Percentiles rank a stretch among this genome's conserved stretches.
These are phyloP conservation scores for Anagrus nilaparvatae DNA, from an alignment of 1,140 invertebrate genomes.

Conservation along the genomic window DNA sequence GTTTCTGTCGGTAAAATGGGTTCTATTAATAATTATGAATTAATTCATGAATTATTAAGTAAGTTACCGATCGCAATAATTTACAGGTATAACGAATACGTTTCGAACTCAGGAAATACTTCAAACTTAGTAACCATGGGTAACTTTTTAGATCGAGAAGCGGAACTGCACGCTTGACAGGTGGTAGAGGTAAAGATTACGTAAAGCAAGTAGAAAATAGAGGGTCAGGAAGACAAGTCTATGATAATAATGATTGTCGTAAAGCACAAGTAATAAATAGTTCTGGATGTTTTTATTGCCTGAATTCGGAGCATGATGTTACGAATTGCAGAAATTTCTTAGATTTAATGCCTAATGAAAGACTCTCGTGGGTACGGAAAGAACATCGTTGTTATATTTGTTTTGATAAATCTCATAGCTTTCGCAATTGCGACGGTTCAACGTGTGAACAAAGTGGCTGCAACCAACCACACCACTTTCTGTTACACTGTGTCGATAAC, in stretches of 20 bases:
- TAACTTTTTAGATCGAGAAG: constrained; percentile 5
- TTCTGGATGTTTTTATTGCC: no score
- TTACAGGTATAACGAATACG: neutral
- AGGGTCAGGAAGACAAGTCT: no score
- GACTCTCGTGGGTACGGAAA: no score
- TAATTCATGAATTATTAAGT: neutral
- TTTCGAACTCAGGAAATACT: neutral
- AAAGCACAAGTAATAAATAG: no score
- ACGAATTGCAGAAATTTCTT: no score
- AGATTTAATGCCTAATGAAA: no score
- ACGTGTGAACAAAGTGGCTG: neutral
- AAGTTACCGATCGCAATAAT: neutral
- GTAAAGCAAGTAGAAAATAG: neutral
- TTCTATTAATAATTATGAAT: neutral
- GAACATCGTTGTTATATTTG: no score
- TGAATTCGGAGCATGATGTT: no score
- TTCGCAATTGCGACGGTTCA: no score
- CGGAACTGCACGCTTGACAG: neutral
- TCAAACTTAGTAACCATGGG: constrained; percentile 3
- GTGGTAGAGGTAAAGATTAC: neutral
- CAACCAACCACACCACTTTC: neutral
- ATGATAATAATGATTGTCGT: no score
- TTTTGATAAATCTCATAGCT: no score
- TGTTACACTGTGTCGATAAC: neutral
- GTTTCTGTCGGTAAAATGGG: neutral